Percentiles rank a stretch among this genome's conserved stretches.
Conservation (phyloP, 2,113 vertebrate species). For the Sinocyclocheilus grahami region DNA sequence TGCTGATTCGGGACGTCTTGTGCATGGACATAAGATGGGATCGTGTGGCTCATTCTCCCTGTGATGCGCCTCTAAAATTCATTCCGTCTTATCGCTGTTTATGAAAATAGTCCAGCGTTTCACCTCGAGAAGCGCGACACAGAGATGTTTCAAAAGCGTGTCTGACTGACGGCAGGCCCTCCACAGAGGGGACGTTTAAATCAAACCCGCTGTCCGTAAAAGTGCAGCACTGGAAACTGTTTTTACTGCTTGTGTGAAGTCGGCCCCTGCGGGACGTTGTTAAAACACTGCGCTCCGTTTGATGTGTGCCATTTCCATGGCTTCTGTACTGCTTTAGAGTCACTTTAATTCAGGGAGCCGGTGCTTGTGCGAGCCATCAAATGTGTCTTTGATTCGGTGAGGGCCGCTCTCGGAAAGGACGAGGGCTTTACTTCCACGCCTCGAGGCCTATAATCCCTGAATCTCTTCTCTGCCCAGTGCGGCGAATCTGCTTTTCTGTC, state of each 20-base stretch:
- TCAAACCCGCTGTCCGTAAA: constrained; percentile 36
- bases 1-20: constrained; percentile 35
- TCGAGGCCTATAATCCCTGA: constrained; percentile 45
- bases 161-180: constrained; percentile 7
- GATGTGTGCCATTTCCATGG: constrained; percentile 28
- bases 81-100: constrained; percentile 30
- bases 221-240: constrained; percentile 5
- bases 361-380: constrained; percentile 45
- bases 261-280: constrained; percentile 55
- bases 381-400: constrained; percentile 44
- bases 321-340: constrained; percentile 37
- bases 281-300: constrained; percentile 49
- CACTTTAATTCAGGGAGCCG: constrained; percentile 52
- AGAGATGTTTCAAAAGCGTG: constrained; percentile 25
- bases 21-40: constrained; percentile 46
- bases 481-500: constrained; percentile 38
- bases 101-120: constrained; percentile 18
- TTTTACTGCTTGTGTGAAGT: constrained; percentile 43
- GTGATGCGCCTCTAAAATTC: constrained; percentile 32
- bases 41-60: not conserved
- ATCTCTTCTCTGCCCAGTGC: constrained; percentile 39
- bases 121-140: constrained; percentile 25
- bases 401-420: constrained; percentile 20
- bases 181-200: constrained; percentile 27
- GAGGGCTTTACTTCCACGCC: constrained; percentile 36